Conservation (phyloP, 2,113 vertebrate species). For the Ivindomyrus marchei region DNA sequence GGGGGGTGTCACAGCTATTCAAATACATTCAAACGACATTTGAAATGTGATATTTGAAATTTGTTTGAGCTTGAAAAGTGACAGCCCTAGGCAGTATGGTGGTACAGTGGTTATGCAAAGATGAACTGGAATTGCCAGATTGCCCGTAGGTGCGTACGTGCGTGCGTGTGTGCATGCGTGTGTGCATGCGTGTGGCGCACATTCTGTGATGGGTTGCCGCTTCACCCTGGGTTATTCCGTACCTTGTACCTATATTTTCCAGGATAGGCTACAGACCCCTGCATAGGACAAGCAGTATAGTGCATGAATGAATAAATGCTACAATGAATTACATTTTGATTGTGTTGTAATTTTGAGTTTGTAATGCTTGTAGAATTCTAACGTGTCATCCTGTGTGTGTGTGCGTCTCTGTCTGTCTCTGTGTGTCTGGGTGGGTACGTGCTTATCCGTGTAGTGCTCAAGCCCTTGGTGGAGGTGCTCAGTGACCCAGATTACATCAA, state of each 20-base stretch:
- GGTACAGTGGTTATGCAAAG: background rate
- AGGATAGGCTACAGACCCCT: background rate
- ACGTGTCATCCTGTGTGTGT: background rate
- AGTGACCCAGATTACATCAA: constrained; percentile 96
- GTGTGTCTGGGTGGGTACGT: background rate
- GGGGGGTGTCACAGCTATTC: too few species aligned
- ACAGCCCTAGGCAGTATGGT: background rate
- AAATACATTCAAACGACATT: too few species aligned
- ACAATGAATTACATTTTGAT: background rate
- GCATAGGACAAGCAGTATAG: background rate
- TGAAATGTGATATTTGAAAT: too few species aligned
- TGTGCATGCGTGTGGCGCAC: background rate
- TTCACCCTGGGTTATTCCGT: background rate
- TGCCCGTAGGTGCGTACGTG: too few species aligned
- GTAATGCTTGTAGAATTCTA: background rate
- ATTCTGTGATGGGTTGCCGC: background rate
- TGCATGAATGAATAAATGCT: background rate
- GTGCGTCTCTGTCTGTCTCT: background rate
- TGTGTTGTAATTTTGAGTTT: background rate
- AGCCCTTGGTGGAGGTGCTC: constrained; percentile 86
- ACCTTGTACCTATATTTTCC: background rate
- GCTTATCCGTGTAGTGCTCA: constrained; percentile 66
- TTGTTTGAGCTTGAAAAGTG: too few species aligned
- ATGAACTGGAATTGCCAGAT: background rate
- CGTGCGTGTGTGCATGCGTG: background rate